phyloP scores from a whole-genome alignment of 2,888 invertebrate species.

The Drosophila birchii region DNA sequence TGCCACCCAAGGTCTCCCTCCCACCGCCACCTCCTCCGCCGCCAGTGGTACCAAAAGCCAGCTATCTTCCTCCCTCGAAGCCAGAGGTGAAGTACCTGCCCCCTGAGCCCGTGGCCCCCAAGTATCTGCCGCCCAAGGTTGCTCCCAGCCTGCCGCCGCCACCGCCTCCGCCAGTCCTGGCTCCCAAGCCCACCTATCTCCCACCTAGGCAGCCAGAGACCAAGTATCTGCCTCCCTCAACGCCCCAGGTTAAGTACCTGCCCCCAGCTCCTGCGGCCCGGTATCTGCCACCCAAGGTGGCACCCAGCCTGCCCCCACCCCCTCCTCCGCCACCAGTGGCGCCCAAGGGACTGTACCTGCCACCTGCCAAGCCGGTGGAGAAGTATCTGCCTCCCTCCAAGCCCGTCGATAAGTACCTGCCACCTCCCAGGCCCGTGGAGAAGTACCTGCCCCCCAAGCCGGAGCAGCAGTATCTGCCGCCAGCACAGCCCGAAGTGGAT shows the following conservation, averaged over 20 bases:
- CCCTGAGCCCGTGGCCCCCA: conserved; percentile 40
- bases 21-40: conserved; percentile 48
- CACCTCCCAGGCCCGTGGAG: conserved; percentile 46
- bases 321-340: conserved; percentile 44
- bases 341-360: conserved; percentile 28
- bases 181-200: conserved; percentile 52
- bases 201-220: conserved; percentile 46
- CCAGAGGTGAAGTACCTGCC: conserved; percentile 36
- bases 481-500: conserved; percentile 24
- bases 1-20: conserved; percentile 41
- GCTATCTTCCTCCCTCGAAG: conserved; percentile 50
- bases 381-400: conserved; percentile 52
- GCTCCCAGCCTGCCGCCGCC: conserved; percentile 65
- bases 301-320: conserved; percentile 50
- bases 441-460: conserved; percentile 56
- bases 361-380: conserved; percentile 43
- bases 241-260: conserved; percentile 48
- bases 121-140: conserved; percentile 71
- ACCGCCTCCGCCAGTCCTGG: conserved; percentile 64
- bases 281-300: conserved; percentile 45
- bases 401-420: conserved; percentile 40
- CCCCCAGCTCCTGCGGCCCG: conserved; percentile 57
- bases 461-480: conserved; percentile 29
- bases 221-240: conserved; percentile 54
- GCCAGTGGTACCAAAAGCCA: conserved; percentile 34